A percentile compares a stretch with the other conserved stretches of the same genome.
These are phyloP conservation scores for Ligdia adustata DNA, from an alignment of 2,888 invertebrate genomes.

Conservation along the genomic window DNA sequence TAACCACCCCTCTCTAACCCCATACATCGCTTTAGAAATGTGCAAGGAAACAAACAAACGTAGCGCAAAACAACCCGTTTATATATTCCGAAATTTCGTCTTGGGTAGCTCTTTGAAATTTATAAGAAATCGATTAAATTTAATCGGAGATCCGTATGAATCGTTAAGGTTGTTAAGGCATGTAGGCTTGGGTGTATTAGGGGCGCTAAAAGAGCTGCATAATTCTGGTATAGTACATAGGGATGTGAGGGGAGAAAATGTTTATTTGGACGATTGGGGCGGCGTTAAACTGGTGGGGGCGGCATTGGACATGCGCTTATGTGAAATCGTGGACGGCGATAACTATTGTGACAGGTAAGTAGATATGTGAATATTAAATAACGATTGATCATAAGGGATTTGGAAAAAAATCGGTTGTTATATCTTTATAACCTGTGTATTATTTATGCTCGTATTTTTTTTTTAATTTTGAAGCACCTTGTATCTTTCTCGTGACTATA, in stretches of 20 bases:
- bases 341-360: conserved; percentile 68
- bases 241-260: conserved; percentile 89
- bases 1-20: conserved; percentile 88
- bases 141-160: conserved; percentile 61
- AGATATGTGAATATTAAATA: conserved; percentile 1
- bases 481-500: no score
- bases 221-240: conserved; percentile 92
- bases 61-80: conserved; percentile 75
- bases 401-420: no score
- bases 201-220: conserved; percentile 91
- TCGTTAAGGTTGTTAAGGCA: conserved; percentile 80
- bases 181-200: conserved; percentile 88
- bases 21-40: conserved; percentile 89
- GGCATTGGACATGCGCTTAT: conserved; percentile 87
- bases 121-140: conserved; percentile 48
- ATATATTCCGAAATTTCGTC: conserved; percentile 89
- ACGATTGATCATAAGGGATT: no score
- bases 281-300: conserved; percentile 86
- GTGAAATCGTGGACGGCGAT: conserved; percentile 80
- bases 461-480: no score
- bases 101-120: conserved; percentile 70
- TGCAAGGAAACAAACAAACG: conserved; percentile 81
- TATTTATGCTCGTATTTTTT: no score
- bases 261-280: conserved; percentile 88
- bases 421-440: no score